Conservation (phyloP, 53 echinoderm and acorn worm genomes). For the Arbacia lixula region DNA sequence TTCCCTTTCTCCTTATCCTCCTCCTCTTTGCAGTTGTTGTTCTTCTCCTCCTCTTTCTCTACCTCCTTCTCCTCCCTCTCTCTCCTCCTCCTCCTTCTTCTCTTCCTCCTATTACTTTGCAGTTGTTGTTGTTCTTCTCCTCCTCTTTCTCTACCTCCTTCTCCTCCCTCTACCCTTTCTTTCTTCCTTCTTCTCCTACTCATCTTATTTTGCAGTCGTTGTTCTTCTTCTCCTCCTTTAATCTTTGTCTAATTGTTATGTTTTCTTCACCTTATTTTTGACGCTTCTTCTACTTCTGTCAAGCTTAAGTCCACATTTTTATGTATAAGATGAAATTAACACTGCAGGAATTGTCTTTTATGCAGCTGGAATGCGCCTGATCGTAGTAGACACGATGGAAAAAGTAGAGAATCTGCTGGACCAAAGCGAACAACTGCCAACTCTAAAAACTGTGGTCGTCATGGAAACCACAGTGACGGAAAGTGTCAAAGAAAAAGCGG, state of each 20-base stretch:
- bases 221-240: no score
- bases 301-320: no score
- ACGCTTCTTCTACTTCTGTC: not conserved
- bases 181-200: not conserved
- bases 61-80: not conserved
- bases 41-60: not conserved
- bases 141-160: not conserved
- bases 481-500: constrained; percentile 49
- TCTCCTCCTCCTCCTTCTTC: not conserved
- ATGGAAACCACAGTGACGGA: constrained; percentile 68
- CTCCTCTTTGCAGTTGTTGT: not conserved
- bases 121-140: not conserved
- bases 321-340: no score
- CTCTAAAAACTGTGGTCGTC: constrained; percentile 61
- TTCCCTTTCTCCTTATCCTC: not conserved
- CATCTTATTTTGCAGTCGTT: no score
- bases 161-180: not conserved
- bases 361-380: constrained; percentile 63
- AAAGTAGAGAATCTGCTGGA: constrained; percentile 42
- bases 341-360: no score
- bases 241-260: no score
- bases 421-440: not conserved
- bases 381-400: constrained; percentile 55
- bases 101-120: no score
- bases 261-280: no score